Conservation (phyloP, 2,888 invertebrate genomes). For the Sphinx pinastri region DNA sequence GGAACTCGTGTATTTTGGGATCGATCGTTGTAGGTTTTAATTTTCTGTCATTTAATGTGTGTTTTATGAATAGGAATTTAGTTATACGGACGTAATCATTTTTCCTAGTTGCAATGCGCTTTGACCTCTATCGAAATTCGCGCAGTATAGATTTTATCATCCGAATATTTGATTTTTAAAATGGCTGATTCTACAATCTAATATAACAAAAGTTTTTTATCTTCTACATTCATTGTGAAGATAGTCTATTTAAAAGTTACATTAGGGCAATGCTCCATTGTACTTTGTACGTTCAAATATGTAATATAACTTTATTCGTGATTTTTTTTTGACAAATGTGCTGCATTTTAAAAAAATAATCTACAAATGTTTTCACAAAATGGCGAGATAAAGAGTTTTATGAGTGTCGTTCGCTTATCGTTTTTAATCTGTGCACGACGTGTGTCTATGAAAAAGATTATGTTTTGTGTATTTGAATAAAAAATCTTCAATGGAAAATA, state of each 20-base stretch:
- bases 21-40: too few relatives aligned
- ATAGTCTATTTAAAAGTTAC: background rate
- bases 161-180: background rate
- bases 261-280: background rate
- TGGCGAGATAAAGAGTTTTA: background rate
- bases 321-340: conserved; percentile 6
- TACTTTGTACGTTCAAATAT: background rate
- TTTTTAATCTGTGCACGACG: conserved; percentile 15
- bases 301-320: background rate
- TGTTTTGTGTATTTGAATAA: background rate
- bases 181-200: background rate
- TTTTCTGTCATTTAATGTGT: too few relatives aligned
- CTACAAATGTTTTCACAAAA: background rate
- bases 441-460: background rate
- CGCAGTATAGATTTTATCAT: background rate
- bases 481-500: background rate
- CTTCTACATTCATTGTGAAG: background rate
- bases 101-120: too few relatives aligned
- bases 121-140: background rate
- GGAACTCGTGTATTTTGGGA: too few relatives aligned
- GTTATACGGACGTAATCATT: too few relatives aligned
- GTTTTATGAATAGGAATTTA: too few relatives aligned
- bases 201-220: background rate
- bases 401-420: background rate
- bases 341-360: background rate